Evolutionary conservation across 1,140 invertebrate species (phyloP).

Genomic region (Dinoponera quadriceps): DNA sequence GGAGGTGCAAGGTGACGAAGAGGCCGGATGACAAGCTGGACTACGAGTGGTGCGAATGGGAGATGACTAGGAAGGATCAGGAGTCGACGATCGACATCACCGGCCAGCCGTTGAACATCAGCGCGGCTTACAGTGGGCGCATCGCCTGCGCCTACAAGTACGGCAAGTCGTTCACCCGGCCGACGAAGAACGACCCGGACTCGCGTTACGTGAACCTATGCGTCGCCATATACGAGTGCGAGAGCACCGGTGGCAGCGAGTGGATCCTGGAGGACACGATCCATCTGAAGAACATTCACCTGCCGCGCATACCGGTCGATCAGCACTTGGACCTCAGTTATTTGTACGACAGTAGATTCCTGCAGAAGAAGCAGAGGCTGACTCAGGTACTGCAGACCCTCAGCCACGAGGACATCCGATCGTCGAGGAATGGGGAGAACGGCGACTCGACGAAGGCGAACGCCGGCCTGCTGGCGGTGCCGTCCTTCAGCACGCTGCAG

Average conservation of each 20-base stretch:
- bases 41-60: conserved; percentile 95
- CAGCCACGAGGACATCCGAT: conserved; percentile 86
- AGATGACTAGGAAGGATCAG: conserved; percentile 93
- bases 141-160: conserved; percentile 98
- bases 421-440: conserved; percentile 82
- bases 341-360: conserved; percentile 92
- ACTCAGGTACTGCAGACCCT: conserved; percentile 89
- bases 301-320: conserved; percentile 93
- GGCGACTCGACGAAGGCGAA: conserved; percentile 78
- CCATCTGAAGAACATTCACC: conserved; percentile 94
- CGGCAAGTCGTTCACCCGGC: conserved; percentile 93
- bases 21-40: conserved; percentile 87
- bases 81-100: conserved; percentile 95
- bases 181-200: conserved; percentile 91
- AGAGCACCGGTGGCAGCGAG: conserved; percentile 98
- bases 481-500: conserved; percentile 96
- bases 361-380: conserved; percentile 92
- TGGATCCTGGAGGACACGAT: conserved; percentile 99
- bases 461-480: conserved; percentile 92
- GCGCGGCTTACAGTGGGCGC: conserved; percentile 98
- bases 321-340: conserved; percentile 93
- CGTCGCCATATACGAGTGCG: conserved; percentile 99
- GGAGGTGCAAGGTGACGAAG: conserved; percentile 91
- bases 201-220: conserved; percentile 96
- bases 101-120: conserved; percentile 96